phyloP scores from a whole-genome alignment of 2,888 invertebrate species.

The Allygus modestus region DNA sequence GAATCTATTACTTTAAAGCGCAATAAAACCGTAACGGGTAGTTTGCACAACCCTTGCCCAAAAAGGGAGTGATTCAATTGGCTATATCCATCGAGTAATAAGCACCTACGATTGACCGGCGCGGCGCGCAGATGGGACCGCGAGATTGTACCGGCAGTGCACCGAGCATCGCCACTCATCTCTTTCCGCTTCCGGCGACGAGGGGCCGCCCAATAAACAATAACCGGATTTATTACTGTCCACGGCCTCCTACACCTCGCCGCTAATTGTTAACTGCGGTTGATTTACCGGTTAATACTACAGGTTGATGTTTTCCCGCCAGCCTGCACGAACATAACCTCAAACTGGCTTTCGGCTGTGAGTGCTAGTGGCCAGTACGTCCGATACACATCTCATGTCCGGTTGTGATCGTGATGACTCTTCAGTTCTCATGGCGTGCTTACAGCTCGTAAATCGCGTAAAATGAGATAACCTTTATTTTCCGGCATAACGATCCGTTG shows the following conservation, averaged over 20 bases:
- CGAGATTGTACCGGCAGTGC: slow-evolving; percentile 1
- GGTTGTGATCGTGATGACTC: not conserved
- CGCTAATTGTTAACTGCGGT: slow-evolving; percentile 23
- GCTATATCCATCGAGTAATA: not conserved
- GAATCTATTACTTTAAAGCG: no score
- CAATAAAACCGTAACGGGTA: not conserved
- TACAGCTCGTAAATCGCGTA: not conserved
- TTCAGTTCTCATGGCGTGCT: slow-evolving; percentile 22
- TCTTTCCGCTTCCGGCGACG: slow-evolving; percentile 37
- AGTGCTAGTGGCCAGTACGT: not conserved
- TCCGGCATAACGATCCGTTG: slow-evolving; percentile 18
- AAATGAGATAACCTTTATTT: slow-evolving; percentile 14
- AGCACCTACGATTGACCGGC: not conserved
- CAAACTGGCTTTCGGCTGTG: slow-evolving; percentile 3
- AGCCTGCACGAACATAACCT: not conserved
- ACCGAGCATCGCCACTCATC: not conserved
- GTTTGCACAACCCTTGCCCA: not conserved
- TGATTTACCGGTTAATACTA: slow-evolving; percentile 15
- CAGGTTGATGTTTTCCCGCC: slow-evolving; percentile 3
- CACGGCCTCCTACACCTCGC: slow-evolving; percentile 26
- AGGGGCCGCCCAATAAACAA: slow-evolving; percentile 28
- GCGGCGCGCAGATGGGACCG: slow-evolving; percentile 10
- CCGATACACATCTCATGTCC: slow-evolving; percentile 32
- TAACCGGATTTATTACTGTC: slow-evolving; percentile 2
- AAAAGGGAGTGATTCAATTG: slow-evolving; percentile 1